Evolutionary conservation across 2,888 invertebrate genomes (phyloP).

Genomic region (Thecophora atra): DNA sequence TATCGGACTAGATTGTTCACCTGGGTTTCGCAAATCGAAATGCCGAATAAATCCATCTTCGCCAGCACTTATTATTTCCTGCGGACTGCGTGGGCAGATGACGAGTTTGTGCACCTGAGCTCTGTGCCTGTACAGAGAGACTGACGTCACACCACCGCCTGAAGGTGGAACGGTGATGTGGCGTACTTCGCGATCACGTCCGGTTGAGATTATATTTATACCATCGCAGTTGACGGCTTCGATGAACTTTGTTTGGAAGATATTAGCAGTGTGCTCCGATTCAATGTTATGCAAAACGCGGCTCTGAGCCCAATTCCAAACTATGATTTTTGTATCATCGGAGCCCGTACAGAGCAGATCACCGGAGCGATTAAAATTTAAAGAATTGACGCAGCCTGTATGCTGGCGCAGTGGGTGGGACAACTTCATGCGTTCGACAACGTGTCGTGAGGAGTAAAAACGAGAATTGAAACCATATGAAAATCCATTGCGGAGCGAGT

Average conservation of each 20-base stretch:
- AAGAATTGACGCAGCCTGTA: conserved; percentile 89
- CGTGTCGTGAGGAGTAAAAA: conserved; percentile 83
- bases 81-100: conserved; percentile 78
- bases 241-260: conserved; percentile 92
- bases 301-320: conserved; percentile 92
- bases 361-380: conserved; percentile 82
- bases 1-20: conserved; percentile 67
- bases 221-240: conserved; percentile 71
- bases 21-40: conserved; percentile 78
- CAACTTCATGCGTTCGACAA: conserved; percentile 83
- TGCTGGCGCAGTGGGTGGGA: conserved; percentile 82
- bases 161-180: conserved; percentile 71
- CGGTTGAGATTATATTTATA: conserved; percentile 86
- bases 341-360: conserved; percentile 87
- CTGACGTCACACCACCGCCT: conserved; percentile 64
- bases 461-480: conserved; percentile 70
- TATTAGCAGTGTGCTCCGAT: conserved; percentile 86
- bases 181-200: conserved; percentile 86
- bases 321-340: conserved; percentile 84
- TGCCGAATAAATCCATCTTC: conserved; percentile 87
- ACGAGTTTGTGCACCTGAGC: conserved; percentile 88
- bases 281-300: conserved; percentile 74
- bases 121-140: conserved; percentile 74
- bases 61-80: conserved; percentile 83
- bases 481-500: conserved; percentile 44